Evolutionary conservation across 2,797 vertebrate genomes (phyloP).

Genomic region (Choloepus didactylus): DNA sequence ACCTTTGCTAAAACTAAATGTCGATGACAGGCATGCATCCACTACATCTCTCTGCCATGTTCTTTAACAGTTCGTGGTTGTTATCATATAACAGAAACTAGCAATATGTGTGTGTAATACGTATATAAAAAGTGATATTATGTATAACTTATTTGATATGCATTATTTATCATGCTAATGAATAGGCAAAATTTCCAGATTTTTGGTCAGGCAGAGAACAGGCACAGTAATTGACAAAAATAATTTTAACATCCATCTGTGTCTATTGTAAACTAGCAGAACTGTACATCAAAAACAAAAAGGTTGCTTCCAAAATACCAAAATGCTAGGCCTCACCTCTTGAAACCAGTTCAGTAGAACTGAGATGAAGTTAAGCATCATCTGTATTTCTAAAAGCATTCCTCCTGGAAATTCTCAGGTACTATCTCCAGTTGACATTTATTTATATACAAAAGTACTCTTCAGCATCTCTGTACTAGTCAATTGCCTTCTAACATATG

Average conservation of each 20-base stretch:
- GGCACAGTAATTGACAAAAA: background rate
- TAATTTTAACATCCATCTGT: slow-evolving; percentile 3
- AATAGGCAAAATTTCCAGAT: background rate
- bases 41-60: background rate
- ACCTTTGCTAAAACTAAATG: background rate
- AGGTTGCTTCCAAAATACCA: background rate
- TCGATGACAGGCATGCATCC: background rate
- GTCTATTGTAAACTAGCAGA: background rate
- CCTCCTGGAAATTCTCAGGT: background rate
- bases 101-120: background rate
- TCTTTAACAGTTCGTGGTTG: background rate
- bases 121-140: background rate
- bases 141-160: background rate
- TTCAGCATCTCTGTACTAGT: background rate
- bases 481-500: background rate
- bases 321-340: background rate
- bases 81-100: background rate
- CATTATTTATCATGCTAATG: background rate
- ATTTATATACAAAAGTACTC: background rate
- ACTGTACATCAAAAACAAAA: background rate
- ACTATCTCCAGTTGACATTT: background rate
- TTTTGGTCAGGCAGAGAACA: rapidly evolving
- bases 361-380: background rate
- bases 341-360: background rate
- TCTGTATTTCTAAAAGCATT: background rate